phyloP scores from a whole-genome alignment of 2,113 vertebrate species.

The Pandion haliaetus region DNA sequence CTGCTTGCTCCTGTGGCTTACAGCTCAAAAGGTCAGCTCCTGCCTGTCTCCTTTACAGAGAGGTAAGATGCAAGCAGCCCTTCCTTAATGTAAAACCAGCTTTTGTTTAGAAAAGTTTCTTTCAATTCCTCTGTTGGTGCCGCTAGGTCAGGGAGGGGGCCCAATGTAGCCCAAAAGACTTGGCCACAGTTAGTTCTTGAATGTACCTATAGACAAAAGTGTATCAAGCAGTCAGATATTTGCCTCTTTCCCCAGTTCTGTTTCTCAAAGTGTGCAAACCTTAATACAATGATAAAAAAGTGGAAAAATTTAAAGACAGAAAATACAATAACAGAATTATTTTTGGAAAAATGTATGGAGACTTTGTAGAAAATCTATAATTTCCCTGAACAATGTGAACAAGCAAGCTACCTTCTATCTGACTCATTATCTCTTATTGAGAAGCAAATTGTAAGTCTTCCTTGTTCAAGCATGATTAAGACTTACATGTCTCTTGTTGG shows the following conservation, averaged over 20 bases:
- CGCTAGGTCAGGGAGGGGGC: background rate
- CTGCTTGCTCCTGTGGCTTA: background rate
- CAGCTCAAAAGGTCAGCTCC: background rate
- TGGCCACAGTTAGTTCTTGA: background rate
- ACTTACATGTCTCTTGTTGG: slow-evolving; percentile 56
- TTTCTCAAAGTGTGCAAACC: background rate
- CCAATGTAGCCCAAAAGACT: background rate
- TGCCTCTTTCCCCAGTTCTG: background rate
- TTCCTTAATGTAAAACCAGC: background rate
- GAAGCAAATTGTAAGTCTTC: background rate
- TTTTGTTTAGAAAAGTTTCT: background rate
- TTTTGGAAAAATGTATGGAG: background rate
- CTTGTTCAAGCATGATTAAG: slow-evolving; percentile 50
- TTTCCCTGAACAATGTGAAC: background rate
- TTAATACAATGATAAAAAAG: background rate
- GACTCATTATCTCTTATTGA: background rate
- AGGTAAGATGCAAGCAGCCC: background rate
- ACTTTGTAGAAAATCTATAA: background rate
- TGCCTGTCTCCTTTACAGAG: background rate
- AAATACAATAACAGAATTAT: background rate
- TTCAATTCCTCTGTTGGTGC: background rate
- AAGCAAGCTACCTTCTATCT: background rate
- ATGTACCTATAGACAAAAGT: background rate
- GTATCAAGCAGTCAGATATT: background rate
- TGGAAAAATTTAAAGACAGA: background rate